Conservation (phyloP, 2,888 invertebrate species). For the Homarus gammarus region DNA sequence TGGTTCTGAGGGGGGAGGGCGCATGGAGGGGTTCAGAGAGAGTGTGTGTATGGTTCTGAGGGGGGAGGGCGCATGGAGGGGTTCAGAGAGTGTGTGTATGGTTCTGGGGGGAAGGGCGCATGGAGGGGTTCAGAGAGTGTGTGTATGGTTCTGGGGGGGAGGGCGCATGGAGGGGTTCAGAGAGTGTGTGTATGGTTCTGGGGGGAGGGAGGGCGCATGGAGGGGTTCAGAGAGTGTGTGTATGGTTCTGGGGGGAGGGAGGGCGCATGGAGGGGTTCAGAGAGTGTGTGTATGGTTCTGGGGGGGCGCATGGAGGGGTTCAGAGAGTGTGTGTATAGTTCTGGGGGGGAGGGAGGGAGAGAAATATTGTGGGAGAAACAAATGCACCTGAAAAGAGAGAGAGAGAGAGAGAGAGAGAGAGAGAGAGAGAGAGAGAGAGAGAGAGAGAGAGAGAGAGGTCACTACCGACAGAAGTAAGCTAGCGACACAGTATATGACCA, state of each 20-base stretch:
- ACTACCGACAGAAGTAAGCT: not conserved
- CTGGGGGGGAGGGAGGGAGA: not conserved
- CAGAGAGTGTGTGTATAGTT: too few relatives aligned
- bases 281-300: not conserved
- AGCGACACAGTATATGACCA: not conserved
- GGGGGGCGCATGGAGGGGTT: not conserved
- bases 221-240: too few relatives aligned
- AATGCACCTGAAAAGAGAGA: too few relatives aligned
- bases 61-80: not conserved
- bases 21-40: constrained; percentile 6
- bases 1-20: constrained; percentile 1
- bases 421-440: constrained; percentile 22
- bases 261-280: too few relatives aligned
- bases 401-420: constrained; percentile 19
- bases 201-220: constrained; percentile 5
- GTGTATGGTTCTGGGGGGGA: not conserved
- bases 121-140: constrained; percentile 5
- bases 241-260: too few relatives aligned
- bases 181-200: too few relatives aligned
- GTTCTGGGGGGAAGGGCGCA: constrained; percentile 8
- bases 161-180: not conserved
- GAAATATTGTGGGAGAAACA: not conserved
- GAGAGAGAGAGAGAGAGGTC: not conserved
- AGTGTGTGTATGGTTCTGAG: not conserved
- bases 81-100: not conserved